Evolutionary conservation across 2,113 vertebrate species (phyloP), one percentile per base, ranked within the genome.

Genomic region (Entelurus aequoreus): DNA sequence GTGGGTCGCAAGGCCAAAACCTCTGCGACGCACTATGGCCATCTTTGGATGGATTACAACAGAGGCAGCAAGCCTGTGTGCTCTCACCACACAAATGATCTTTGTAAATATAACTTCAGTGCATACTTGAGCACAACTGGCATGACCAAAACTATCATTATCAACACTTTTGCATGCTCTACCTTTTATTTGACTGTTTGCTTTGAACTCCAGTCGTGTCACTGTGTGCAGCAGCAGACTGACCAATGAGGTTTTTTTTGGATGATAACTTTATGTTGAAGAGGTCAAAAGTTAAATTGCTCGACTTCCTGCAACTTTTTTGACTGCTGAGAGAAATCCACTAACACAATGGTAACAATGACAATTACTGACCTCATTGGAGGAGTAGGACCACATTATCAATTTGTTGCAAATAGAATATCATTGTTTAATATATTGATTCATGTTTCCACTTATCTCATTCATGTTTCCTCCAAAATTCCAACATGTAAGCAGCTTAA

Each of bases 71-170:
- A 28, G 28, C 28, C 21, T 28, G 21, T 28, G 21, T 28, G 21
- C 21, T 28, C 21, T 28, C 21, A 28, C 21, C 28, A 4, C 28
- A 28, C n/a, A n/a, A 15, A 15, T 19, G 49, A 8, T 10, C 19
- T 51, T 19, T 51, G 15, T 14, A 7, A 51, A 51, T 16, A 51
- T 69, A 35, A 8, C 28, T 75, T 54, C 50, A 52, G 19, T 59
- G 60, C 58, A 44, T 79, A 62, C 75, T 68, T 70, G 36, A 4
- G 55, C 69, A 69, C 74, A 69, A 76, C 80, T 73, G 79, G 68
- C 19, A 46, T 35, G 74, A 71, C 68, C 72, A 69, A 68, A 71
- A 63, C 65, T 62, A 48, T 76, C 71, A 65, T 69, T 63, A 75
- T 21, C 10, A 55, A 71, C 2, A 28, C 28, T 28, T 28, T 3